A percentile compares a stretch with the other conserved stretches of the same genome.
phyloP scores from a whole-genome alignment of 2,888 invertebrate species.

The Lepetodrilus schrolli region DNA sequence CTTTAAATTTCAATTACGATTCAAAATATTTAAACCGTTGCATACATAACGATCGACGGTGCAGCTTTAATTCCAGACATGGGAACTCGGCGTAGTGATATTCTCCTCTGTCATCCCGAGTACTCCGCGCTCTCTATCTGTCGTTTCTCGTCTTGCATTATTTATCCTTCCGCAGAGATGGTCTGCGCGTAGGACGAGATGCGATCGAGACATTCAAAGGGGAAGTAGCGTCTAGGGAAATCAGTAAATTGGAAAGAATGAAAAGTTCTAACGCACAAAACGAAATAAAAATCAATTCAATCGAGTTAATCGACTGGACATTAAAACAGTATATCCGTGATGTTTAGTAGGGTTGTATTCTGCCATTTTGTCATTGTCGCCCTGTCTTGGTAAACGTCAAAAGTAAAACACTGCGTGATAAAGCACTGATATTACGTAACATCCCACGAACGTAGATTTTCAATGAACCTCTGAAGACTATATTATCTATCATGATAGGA shows the following conservation, averaged over 20 bases:
- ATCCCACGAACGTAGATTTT: too few relatives aligned
- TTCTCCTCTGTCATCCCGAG: neutral
- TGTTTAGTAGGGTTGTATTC: too few relatives aligned
- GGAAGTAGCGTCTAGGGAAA: slow-evolving; percentile 14
- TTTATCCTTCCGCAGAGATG: slow-evolving; percentile 4
- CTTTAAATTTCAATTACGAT: too few relatives aligned
- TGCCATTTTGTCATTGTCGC: too few relatives aligned
- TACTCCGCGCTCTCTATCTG: slow-evolving; percentile 12
- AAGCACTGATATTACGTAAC: too few relatives aligned
- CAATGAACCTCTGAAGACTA: too few relatives aligned
- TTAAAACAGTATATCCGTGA: slow-evolving; percentile 8
- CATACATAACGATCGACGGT: neutral
- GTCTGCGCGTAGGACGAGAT: neutral
- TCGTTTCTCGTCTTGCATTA: slow-evolving; percentile 5
- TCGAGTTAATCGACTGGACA: slow-evolving; percentile 24
- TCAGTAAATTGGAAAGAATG: slow-evolving; percentile 26
- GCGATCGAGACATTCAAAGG: slow-evolving; percentile 24
- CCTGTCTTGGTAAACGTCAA: too few relatives aligned
- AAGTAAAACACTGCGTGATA: too few relatives aligned
- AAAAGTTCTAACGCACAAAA: slow-evolving; percentile 28
- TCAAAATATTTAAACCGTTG: too few relatives aligned
- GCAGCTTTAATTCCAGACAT: neutral
- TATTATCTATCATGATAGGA: too few relatives aligned
- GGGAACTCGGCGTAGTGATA: neutral
- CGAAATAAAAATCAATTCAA: slow-evolving; percentile 30